Base-by-base conservation (phyloP, 2,888 invertebrate species). In the Leptopterna dolabrata region DNA sequence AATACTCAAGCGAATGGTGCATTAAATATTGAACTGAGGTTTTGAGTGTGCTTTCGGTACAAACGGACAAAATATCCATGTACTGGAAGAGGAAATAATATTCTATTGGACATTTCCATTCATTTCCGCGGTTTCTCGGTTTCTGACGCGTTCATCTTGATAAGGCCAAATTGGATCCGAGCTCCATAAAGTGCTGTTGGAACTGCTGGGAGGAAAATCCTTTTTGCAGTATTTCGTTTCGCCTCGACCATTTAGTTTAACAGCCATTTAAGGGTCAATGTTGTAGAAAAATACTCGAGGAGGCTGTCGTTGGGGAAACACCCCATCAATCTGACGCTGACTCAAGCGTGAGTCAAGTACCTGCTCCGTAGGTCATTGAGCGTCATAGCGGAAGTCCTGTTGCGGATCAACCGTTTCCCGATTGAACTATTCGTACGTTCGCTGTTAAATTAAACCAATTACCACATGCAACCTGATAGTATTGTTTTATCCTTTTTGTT, bases 151-250 rank as follows among this genome's bases (percentile, higher is more conserved):
- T 11, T 13, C 71, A 71, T 71, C 71, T 7, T 36, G 71, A 71
- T 71, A 71, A 71, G 29, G 29, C 14, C 71, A 27, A 71, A 71
- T 71, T 7, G 71, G 71, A 71, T 29, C 6, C 36, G 29, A n/a
- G 71, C 11, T 14, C 29, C 71, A 71, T 71, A 71, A 71, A 71
- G 71, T 36, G 29, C 36, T 29, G 71, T n/a, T n/a, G n/a, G 1
- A 36, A n/a, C 13, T 14, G 13, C 3, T 14, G 29, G 29, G 43
- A 7, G n/a, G 45, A 43, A 43, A 76, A 78, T 3, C 78, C 78
- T 78, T 78, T 78, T 43, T 78, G 71, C 71, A 41, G 78, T 78
- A 78, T 78, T 78, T 78, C 43, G 43, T 78, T n/a, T 19, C 41
- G 30, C 24, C 78, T 14, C 78, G 78, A 11, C 45, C 41, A 43